phyloP scores from a whole-genome alignment of 1,140 invertebrate genomes.

The Mylabris phalerata region DNA sequence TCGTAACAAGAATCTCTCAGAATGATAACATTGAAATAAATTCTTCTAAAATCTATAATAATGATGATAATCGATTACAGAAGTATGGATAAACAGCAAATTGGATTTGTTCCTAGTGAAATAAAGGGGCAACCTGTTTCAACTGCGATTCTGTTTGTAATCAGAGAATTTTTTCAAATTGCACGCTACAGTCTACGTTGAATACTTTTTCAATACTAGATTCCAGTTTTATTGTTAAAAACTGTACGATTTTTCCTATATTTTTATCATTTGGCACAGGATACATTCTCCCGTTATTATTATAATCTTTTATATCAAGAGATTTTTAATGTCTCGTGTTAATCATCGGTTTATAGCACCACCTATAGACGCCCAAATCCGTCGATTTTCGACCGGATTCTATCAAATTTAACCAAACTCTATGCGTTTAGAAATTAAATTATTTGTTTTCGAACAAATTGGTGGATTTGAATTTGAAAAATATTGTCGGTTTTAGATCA shows the following conservation, averaged over 20 bases:
- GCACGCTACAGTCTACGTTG: no score
- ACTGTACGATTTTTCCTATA: not conserved
- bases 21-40: no score
- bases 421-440: no score
- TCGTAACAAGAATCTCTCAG: no score
- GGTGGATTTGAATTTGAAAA: not conserved
- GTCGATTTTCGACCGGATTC: slow-evolving; percentile 1
- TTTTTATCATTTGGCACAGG: slow-evolving; percentile 8
- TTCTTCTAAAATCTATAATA: no score
- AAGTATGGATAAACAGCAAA: slow-evolving; percentile 21
- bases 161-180: no score
- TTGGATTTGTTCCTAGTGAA: no score
- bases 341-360: slow-evolving; percentile 9
- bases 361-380: slow-evolving; percentile 7
- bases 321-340: not conserved
- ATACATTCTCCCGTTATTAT: not conserved
- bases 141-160: no score
- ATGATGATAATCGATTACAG: slow-evolving; percentile 55
- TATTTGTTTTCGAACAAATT: no score
- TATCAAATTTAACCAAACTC: slow-evolving; percentile 1
- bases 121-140: no score
- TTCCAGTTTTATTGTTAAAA: no score
- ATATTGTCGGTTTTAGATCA: slow-evolving; percentile 10
- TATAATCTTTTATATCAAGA: not conserved
- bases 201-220: no score